Base-by-base conservation (phyloP, 2,113 vertebrate genomes). In the Spermophilus dauricus region DNA sequence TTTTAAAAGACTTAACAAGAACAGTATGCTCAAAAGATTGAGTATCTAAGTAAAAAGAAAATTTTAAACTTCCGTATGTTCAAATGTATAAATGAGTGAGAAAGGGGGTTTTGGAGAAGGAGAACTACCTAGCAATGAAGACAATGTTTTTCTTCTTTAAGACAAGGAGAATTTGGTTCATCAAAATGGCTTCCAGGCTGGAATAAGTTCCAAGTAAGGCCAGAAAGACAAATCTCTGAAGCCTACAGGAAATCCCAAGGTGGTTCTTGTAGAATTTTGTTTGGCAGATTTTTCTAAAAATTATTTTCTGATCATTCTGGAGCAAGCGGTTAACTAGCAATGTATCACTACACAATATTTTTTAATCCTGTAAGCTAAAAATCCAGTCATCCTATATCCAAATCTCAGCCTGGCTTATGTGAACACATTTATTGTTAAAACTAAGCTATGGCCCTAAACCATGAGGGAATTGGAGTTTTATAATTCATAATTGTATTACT, bases 1-100 rank as follows among this genome's bases (percentile, higher is more conserved):
- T 89, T 94, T 93, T n/a, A 20, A 92, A 86, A 96, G 89, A 86
- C 72, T 93, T 89, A 80, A 91, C 12, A 51, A 88, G 39, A 92
- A 13, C 75, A 67, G 22, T 69, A 58, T 97, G 61, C 53, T 91
- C 4, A 20, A 73, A 45, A 86, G 30, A 56, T 67, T 82, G 56
- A 58, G 56, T 58, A 58, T 22, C 32, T 81, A 67, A 92, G 4
- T 95, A 42, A 72, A 76, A 87, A 91, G 93, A 81, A 89, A 56
- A 56, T 61, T 86, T 78, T 86, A 83, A 92, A 89, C 9, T 22
- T 81, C 12, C 28, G 3, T 85, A n/a, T 78, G 34, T 53, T 73
- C 48, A 26, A 69, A 53, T 34, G 13, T 73, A 32, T 58, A 69
- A 39, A n/a, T 37, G 56, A 93, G 56, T 67, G 4, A 17, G 26